Percentiles rank a stretch among this genome's conserved stretches.
phyloP scores from a whole-genome alignment of 2,113 vertebrate genomes.

The Garra rufa region DNA sequence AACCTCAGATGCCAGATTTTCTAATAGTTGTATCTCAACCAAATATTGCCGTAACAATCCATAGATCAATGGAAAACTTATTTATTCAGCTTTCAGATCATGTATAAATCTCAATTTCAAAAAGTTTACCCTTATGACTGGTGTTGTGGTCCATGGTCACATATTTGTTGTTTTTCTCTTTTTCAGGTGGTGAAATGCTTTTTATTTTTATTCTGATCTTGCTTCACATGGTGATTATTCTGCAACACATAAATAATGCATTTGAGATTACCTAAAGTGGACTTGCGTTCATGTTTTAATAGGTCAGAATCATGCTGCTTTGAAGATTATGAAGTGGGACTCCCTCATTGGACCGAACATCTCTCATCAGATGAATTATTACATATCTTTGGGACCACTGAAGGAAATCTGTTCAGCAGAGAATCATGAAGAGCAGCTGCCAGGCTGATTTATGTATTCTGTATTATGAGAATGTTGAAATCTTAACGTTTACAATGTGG shows the following conservation, averaged over 20 bases:
- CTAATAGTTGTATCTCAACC: too few species aligned
- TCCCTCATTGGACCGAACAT: background rate
- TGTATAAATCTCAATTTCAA: too few species aligned
- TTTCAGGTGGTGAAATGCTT: background rate
- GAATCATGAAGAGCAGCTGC: background rate
- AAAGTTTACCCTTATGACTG: too few species aligned
- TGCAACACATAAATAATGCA: background rate
- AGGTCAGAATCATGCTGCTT: conserved; percentile 2
- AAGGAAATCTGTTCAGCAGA: background rate
- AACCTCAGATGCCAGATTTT: too few species aligned
- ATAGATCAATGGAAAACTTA: too few species aligned
- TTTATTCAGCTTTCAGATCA: too few species aligned
- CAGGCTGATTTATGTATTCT: background rate
- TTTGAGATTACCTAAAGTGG: background rate
- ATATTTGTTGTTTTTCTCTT: too few species aligned
- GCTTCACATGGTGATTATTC: background rate
- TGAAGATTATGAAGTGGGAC: conserved; percentile 16
- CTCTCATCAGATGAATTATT: background rate
- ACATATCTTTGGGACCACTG: conserved; percentile 33
- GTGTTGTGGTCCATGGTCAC: too few species aligned
- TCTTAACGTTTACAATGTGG: background rate
- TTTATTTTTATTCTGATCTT: background rate
- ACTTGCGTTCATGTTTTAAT: conserved; percentile 9
- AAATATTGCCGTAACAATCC: too few species aligned
- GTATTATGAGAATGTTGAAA: background rate